Evolutionary conservation across 2,888 invertebrate genomes (phyloP), one percentile per base, ranked within the genome.

Genomic region (Hemistola chrysoprasaria): DNA sequence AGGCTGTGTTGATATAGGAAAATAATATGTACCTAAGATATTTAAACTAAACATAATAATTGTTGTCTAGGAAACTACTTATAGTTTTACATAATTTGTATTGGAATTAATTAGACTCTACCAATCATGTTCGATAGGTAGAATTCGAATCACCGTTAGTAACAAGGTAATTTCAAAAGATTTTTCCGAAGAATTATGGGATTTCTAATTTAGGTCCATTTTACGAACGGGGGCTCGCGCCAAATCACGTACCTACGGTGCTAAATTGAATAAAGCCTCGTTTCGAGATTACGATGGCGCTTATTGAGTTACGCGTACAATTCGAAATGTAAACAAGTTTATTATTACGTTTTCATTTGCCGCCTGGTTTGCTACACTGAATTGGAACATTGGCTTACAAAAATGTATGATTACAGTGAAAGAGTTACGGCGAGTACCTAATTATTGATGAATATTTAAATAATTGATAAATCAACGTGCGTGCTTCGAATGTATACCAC

Each of bases 191-290:
- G 37, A 36, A 44, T 37, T 38, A 40, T 35, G 32, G 39, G 54
- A 62, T 65, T 70, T 63, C 63, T 65, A 71, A 71, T 74, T 74
- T 56, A 45, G 56, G 60, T 48, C 49, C 52, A 59, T 63, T 70
- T 65, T 67, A 56, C 47, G 57, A 54, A 45, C 56, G 50, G 51
- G 55, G 52, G 56, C 35, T 46, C 42, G 53, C 60, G 80, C 78
- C 76, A 79, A 79, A 79, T 75, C 81, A 80, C 82, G 82, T 73
- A 80, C 82, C 81, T 73, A 69, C 75, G 58, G 47, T 62, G 65
- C 60, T 71, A 77, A 81, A 84, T 79, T 71, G 65, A 77, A 83
- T 78, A 71, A 77, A 79, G 67, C 65, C 74, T 71, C 67, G 72
- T 76, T 77, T 58, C 62, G 59, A 60, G 56, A 73, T 75, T 76